Evolutionary conservation across 2,888 invertebrate species (phyloP).

Genomic region (Campaea margaritaria): DNA sequence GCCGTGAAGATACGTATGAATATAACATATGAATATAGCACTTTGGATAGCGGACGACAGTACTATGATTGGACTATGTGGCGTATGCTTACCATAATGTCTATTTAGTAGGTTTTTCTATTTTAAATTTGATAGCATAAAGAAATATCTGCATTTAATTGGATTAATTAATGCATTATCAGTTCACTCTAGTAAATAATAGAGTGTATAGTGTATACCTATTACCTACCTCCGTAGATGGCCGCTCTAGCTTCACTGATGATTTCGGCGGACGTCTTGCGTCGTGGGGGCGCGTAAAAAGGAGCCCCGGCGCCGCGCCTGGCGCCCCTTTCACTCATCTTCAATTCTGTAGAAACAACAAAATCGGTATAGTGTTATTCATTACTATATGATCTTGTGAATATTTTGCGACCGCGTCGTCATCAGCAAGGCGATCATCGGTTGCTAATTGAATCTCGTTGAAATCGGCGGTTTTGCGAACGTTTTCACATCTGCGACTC

Average conservation of each 20-base stretch:
- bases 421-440: too few relatives aligned
- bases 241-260: constrained; percentile 91
- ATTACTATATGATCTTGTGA: too few relatives aligned
- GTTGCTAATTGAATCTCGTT: too few relatives aligned
- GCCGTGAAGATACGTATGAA: constrained; percentile 16
- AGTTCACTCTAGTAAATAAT: background rate
- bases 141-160: too few relatives aligned
- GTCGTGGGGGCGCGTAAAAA: constrained; percentile 85
- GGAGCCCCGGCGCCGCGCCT: constrained; percentile 74
- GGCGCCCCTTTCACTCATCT: constrained; percentile 67
- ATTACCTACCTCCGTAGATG: constrained; percentile 68
- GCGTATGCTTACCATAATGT: too few relatives aligned
- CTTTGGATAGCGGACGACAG: constrained; percentile 9
- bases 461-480: too few relatives aligned
- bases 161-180: background rate
- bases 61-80: background rate
- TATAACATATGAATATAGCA: constrained; percentile 3
- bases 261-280: constrained; percentile 92
- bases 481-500: too few relatives aligned
- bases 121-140: too few relatives aligned
- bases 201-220: too few relatives aligned
- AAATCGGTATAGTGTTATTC: too few relatives aligned
- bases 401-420: too few relatives aligned
- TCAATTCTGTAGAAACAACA: constrained; percentile 40
- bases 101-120: too few relatives aligned